Evolutionary conservation across 2,888 invertebrate genomes (phyloP).

Genomic region (Erannis defoliaria): DNA sequence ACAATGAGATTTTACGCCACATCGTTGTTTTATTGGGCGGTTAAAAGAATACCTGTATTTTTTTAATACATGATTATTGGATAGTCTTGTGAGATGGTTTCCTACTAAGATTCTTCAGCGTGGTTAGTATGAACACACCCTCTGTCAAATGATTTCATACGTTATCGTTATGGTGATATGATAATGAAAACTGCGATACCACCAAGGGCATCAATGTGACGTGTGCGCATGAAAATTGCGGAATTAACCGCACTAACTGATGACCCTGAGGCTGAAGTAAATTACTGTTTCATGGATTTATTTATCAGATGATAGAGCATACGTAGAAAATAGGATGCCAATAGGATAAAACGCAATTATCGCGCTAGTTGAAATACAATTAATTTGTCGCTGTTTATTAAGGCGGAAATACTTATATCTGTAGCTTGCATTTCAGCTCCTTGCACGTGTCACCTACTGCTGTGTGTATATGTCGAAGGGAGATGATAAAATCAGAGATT

Average conservation of each 20-base stretch:
- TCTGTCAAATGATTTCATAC: conserved; percentile 7
- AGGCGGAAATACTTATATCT: no score
- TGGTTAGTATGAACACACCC: conserved; percentile 2
- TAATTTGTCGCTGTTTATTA: no score
- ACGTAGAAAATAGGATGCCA: background rate
- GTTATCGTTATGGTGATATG: conserved; percentile 25
- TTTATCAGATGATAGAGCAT: background rate
- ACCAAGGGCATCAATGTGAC: conserved; percentile 27
- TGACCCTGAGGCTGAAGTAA: conserved; percentile 9
- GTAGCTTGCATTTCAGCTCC: no score
- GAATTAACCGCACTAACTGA: conserved; percentile 9
- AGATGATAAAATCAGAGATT: no score
- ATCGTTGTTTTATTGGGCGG: no score
- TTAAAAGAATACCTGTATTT: no score
- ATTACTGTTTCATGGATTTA: conserved; percentile 10
- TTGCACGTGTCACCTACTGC: no score
- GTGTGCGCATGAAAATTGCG: conserved; percentile 15
- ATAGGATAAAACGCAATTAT: background rate
- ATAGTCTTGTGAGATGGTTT: background rate
- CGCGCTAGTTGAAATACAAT: background rate
- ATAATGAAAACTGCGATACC: conserved; percentile 26
- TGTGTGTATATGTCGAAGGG: no score
- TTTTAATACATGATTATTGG: no score
- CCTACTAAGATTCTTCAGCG: background rate
- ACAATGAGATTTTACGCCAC: no score